Conservation (phyloP, 2,888 invertebrate species). For the Eurytoma adleriae region DNA sequence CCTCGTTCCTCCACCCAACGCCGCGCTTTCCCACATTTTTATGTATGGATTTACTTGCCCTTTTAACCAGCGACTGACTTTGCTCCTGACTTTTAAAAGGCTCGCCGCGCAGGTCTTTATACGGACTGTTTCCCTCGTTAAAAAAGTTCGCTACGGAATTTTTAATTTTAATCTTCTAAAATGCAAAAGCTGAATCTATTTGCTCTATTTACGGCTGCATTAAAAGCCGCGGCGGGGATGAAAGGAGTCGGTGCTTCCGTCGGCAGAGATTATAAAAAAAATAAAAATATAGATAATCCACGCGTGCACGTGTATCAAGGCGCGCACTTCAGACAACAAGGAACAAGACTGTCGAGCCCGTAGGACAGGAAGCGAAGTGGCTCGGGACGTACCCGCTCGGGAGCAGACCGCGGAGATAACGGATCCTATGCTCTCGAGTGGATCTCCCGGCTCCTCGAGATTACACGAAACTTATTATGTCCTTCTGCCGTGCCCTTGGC, state of each 20-base stretch:
- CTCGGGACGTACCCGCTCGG: not conserved
- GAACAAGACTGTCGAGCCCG: slow-evolving; percentile 31
- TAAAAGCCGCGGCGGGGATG: no score
- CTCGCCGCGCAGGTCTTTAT: slow-evolving; percentile 21
- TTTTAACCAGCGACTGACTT: not conserved
- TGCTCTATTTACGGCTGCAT: no score
- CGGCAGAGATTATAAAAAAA: not conserved
- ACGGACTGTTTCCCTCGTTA: not conserved
- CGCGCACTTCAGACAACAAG: slow-evolving; percentile 37
- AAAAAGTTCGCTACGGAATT: not conserved
- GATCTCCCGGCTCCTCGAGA: no score
- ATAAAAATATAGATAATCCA: not conserved
- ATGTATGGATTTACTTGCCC: slow-evolving; percentile 2
- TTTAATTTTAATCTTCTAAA: not conserved
- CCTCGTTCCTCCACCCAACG: not conserved
- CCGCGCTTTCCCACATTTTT: slow-evolving; percentile 36
- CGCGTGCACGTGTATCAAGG: not conserved
- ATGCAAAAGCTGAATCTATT: not conserved
- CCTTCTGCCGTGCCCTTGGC: no score
- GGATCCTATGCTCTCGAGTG: no score
- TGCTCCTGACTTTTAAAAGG: slow-evolving; percentile 38
- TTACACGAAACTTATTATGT: no score
- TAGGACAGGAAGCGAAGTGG: slow-evolving; percentile 31
- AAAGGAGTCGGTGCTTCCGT: no score
- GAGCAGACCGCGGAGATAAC: not conserved